phyloP scores from a whole-genome alignment of 1,140 invertebrate genomes.

The Drosophila sturtevanti region DNA sequence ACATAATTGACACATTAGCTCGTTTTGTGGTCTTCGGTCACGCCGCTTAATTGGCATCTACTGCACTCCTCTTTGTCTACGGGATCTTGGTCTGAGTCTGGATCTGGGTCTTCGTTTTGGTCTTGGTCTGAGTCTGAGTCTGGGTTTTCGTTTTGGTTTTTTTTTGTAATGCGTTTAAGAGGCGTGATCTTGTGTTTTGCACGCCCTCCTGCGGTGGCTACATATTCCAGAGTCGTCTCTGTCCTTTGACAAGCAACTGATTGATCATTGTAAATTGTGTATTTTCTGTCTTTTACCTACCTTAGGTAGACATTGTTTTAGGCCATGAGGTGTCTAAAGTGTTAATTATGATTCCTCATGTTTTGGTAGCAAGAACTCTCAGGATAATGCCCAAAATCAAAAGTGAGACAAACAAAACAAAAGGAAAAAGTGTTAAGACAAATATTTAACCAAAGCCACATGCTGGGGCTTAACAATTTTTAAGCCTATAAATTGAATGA shows the following conservation, averaged over 20 bases:
- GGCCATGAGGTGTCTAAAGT: constrained; percentile 26
- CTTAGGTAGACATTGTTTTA: constrained; percentile 1
- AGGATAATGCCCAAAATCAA: constrained; percentile 50
- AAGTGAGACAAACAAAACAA: constrained; percentile 55
- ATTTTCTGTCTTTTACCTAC: constrained; percentile 22
- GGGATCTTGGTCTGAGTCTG: constrained; percentile 3
- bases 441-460: too few species aligned
- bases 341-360: constrained; percentile 46
- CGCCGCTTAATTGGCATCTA: constrained; percentile 70
- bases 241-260: constrained; percentile 49
- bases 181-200: constrained; percentile 79
- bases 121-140: constrained; percentile 19
- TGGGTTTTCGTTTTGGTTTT: constrained; percentile 28
- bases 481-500: constrained; percentile 23
- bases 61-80: constrained; percentile 4
- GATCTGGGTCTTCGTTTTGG: constrained; percentile 20
- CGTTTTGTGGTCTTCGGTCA: constrained; percentile 58
- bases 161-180: constrained; percentile 66
- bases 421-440: constrained; percentile 37
- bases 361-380: constrained; percentile 71
- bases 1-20: constrained; percentile 80
- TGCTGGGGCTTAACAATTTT: constrained; percentile 57
- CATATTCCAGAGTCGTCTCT: constrained; percentile 10
- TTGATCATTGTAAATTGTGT: constrained; percentile 71
- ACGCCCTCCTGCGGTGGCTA: constrained; percentile 71